Percentiles rank a stretch among this genome's conserved stretches.
phyloP scores from a whole-genome alignment of 2,797 vertebrate genomes.

The Melanogrammus aeglefinus region DNA sequence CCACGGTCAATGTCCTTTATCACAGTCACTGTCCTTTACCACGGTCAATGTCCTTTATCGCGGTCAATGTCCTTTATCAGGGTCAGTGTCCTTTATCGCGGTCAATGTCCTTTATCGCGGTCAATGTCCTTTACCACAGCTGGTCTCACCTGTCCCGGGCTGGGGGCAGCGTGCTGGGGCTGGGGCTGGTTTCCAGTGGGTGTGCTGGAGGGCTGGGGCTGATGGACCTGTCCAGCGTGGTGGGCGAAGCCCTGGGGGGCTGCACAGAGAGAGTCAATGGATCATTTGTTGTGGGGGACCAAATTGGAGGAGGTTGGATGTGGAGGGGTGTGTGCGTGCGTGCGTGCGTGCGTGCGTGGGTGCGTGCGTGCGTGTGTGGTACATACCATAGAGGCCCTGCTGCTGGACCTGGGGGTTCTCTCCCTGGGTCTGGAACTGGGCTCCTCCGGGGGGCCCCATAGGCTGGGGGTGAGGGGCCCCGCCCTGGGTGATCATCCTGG shows the following conservation, averaged over 20 bases:
- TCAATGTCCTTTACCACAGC: not conserved
- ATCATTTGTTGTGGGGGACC: not conserved
- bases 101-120: too few species aligned
- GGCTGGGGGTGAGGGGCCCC: constrained; percentile 83
- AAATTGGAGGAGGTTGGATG: not conserved
- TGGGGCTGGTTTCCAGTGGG: constrained; percentile 89
- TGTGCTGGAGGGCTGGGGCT: constrained; percentile 88
- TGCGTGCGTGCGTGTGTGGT: not conserved
- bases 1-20: too few species aligned
- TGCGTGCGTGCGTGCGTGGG: not conserved
- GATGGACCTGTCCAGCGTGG: constrained; percentile 85
- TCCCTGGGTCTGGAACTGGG: constrained; percentile 82
- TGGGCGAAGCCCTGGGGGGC: constrained; percentile 87
- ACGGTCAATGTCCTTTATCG: too few species aligned
- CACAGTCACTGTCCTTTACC: not conserved
- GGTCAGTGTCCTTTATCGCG: too few species aligned
- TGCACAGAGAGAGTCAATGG: constrained; percentile 25
- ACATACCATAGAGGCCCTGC: constrained; percentile 86
- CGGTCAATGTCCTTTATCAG: too few species aligned
- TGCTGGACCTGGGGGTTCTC: constrained; percentile 83
- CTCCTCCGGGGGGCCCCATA: constrained; percentile 81
- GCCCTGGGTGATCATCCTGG: constrained; percentile 82
- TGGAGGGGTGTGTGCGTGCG: not conserved
- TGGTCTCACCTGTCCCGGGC: constrained; percentile 84
- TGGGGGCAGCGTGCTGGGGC: constrained; percentile 86